A percentile compares a stretch with the other conserved stretches of the same genome.
phyloP scores from a whole-genome alignment of 1,140 invertebrate genomes.

The Zaprionus taronus region DNA sequence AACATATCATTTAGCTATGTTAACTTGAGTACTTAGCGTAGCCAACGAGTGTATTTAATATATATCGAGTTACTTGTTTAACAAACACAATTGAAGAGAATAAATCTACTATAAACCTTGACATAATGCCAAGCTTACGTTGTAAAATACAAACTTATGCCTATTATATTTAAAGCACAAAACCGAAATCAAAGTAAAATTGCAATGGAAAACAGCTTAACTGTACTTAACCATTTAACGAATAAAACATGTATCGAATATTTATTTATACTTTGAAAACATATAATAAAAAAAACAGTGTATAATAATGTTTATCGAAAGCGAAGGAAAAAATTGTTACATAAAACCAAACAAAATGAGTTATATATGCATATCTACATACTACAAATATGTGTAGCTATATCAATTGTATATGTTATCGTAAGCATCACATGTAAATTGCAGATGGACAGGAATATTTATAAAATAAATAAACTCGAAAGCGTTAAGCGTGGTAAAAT shows the following conservation, averaged over 20 bases:
- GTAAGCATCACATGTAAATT: slow-evolving; percentile 71
- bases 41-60: slow-evolving; percentile 31
- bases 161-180: slow-evolving; percentile 16
- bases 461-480: slow-evolving; percentile 73
- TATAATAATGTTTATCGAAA: slow-evolving; percentile 52
- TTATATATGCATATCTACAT: slow-evolving; percentile 32
- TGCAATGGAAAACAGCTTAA: slow-evolving; percentile 36
- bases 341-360: slow-evolving; percentile 31
- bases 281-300: slow-evolving; percentile 1
- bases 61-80: slow-evolving; percentile 45
- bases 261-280: slow-evolving; percentile 25
- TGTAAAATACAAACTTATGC: slow-evolving; percentile 28
- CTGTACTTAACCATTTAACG: slow-evolving; percentile 21
- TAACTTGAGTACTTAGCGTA: slow-evolving; percentile 28
- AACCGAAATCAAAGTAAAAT: slow-evolving; percentile 18
- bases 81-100: slow-evolving; percentile 24
- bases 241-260: slow-evolving; percentile 39
- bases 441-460: slow-evolving; percentile 75
- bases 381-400: slow-evolving; percentile 34
- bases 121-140: slow-evolving; percentile 23
- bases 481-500: slow-evolving; percentile 46
- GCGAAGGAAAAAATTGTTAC: slow-evolving; percentile 33
- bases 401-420: slow-evolving; percentile 35
- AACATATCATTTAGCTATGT: slow-evolving; percentile 66
- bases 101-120: slow-evolving; percentile 13